Percentiles rank a stretch among this genome's conserved stretches.
Evolutionary conservation across 2,888 invertebrate genomes (phyloP).

Genomic region (Eumerus sabulonum): DNA sequence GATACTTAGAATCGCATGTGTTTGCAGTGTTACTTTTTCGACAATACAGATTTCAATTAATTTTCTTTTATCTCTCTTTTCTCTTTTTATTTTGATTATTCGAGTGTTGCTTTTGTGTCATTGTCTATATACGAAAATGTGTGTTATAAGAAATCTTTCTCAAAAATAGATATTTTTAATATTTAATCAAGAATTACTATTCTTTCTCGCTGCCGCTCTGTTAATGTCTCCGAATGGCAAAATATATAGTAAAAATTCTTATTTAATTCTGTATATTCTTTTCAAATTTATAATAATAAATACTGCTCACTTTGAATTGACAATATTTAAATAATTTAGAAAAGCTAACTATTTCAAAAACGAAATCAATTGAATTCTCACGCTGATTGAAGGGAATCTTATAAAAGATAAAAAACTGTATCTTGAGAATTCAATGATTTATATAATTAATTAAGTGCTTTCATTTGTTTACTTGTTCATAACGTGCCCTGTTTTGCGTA

Average conservation of each 20-base stretch:
- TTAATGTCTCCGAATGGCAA: conserved; percentile 58
- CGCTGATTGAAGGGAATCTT: conserved; percentile 1
- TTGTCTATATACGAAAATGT: conserved; percentile 53
- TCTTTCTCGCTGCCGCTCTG: conserved; percentile 57
- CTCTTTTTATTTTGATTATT: conserved; percentile 22
- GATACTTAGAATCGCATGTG: conserved; percentile 69
- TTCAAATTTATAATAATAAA: conserved; percentile 12
- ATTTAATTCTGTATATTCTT: conserved; percentile 32
- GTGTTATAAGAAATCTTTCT: conserved; percentile 34
- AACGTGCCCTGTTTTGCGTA: conserved; percentile 70
- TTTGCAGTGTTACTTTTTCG: conserved; percentile 70
- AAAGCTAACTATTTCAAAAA: neutral
- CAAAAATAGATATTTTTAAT: conserved; percentile 30
- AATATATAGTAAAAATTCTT: neutral
- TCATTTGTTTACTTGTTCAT: conserved; percentile 72
- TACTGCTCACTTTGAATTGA: conserved; percentile 50
- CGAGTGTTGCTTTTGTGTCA: conserved; percentile 66
- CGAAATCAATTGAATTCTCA: conserved; percentile 39
- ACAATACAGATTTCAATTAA: conserved; percentile 37
- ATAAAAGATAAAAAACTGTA: neutral
- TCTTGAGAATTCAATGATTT: conserved; percentile 38
- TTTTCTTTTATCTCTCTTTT: conserved; percentile 14
- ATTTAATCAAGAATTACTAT: neutral
- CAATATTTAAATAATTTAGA: conserved; percentile 6
- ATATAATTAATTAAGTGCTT: conserved; percentile 57